phyloP scores from a whole-genome alignment of 2,113 vertebrate species.

The Scartelaos histophorus region DNA sequence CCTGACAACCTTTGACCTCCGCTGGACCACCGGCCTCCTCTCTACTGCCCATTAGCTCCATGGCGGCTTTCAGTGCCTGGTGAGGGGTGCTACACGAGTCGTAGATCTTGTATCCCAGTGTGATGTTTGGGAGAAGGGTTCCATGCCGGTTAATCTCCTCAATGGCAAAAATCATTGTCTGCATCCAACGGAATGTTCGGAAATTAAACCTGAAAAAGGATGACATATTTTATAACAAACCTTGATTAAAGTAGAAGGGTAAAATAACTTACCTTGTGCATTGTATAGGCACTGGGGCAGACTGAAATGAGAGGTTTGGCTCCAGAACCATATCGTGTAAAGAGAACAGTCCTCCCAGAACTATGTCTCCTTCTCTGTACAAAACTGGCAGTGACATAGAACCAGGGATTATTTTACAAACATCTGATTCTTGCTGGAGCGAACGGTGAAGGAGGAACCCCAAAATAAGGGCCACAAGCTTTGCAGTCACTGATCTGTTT shows the following conservation, averaged over 20 bases:
- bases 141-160: constrained; percentile 76
- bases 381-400: constrained; percentile 65
- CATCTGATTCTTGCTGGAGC: constrained; percentile 26
- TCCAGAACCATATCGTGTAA: constrained; percentile 75
- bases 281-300: constrained; percentile 50
- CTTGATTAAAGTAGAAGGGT: not conserved
- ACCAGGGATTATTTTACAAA: constrained; percentile 61
- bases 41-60: constrained; percentile 67
- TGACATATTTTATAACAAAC: not conserved
- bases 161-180: constrained; percentile 82
- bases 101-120: constrained; percentile 79
- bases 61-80: constrained; percentile 70
- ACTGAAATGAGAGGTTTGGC: constrained; percentile 60
- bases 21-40: constrained; percentile 2
- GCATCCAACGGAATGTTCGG: constrained; percentile 79
- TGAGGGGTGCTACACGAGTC: constrained; percentile 77
- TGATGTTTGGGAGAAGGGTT: constrained; percentile 72
- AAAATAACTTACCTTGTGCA: constrained; percentile 69
- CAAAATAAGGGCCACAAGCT: constrained; percentile 28
- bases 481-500: not conserved
- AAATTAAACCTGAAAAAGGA: constrained; percentile 73
- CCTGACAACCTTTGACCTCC: constrained; percentile 37
- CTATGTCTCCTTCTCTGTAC: constrained; percentile 70
- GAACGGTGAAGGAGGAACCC: constrained; percentile 14
- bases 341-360: constrained; percentile 80